Conservation (phyloP, 1,140 invertebrate genomes). For the Probaryconus sp. region DNA sequence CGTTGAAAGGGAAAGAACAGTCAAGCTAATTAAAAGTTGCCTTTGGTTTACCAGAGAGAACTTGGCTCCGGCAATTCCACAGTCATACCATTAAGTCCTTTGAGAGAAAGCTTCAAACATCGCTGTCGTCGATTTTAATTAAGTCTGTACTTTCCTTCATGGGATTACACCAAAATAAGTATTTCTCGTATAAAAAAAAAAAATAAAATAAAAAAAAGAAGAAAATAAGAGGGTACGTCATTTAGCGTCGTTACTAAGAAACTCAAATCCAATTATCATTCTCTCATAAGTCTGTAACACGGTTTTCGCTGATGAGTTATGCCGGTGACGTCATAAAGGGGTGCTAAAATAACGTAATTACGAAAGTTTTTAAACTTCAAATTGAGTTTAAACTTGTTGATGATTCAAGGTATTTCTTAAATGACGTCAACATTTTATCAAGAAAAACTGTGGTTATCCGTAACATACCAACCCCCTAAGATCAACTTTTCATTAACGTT, state of each 20-base stretch:
- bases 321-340: no score
- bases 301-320: slow-evolving; percentile 5
- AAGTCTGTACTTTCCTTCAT: slow-evolving; percentile 39
- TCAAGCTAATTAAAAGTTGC: slow-evolving; percentile 64
- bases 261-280: slow-evolving; percentile 42
- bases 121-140: slow-evolving; percentile 48
- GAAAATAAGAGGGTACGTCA: no score
- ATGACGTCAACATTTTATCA: no score
- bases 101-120: slow-evolving; percentile 42
- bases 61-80: slow-evolving; percentile 41
- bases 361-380: no score
- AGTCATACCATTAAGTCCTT: slow-evolving; percentile 45
- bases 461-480: no score
- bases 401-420: no score
- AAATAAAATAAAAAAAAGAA: no score
- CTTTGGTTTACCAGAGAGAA: slow-evolving; percentile 39
- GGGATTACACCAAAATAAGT: slow-evolving; percentile 38
- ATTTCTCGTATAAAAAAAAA: slow-evolving; percentile 39
- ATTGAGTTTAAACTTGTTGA: no score
- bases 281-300: background rate
- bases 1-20: slow-evolving; percentile 39
- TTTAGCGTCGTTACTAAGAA: slow-evolving; percentile 25
- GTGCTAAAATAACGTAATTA: no score
- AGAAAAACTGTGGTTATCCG: no score
- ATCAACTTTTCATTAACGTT: no score